Percentiles rank a stretch among this genome's conserved stretches.
These are phyloP conservation scores for Chrysogorgia sp. DNA, from an alignment of 92 coral and sea anemone species.

Conservation along the genomic window DNA sequence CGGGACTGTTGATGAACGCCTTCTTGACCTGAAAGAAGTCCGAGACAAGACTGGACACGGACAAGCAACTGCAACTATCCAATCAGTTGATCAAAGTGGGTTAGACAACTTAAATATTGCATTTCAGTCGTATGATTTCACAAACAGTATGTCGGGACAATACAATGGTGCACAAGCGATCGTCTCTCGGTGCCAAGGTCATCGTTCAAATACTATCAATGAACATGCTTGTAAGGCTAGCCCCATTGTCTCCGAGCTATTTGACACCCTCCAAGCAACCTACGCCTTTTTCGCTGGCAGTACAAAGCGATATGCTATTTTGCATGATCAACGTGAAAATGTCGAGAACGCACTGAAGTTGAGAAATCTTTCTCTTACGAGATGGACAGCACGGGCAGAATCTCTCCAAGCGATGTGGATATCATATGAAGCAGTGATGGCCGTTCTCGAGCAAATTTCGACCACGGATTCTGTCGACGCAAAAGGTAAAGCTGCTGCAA, in stretches of 20 bases:
- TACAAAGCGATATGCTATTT: slow-evolving; percentile 7
- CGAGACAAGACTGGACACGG: neutral
- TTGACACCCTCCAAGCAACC: neutral
- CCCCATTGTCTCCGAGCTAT: slow-evolving; percentile 7
- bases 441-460: neutral
- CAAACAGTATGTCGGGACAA: slow-evolving; percentile 6
- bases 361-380: slow-evolving; percentile 3
- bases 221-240: slow-evolving; percentile 17
- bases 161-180: slow-evolving; percentile 15
- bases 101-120: neutral
- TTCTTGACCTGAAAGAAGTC: slow-evolving; percentile 2
- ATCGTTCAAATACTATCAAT: slow-evolving; percentile 1
- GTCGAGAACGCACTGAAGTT: neutral
- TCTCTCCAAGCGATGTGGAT: slow-evolving; percentile 17
- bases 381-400: too few species aligned
- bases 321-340: slow-evolving; percentile 3
- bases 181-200: slow-evolving; percentile 9
- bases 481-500: slow-evolving; percentile 13
- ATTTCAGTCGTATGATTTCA: neutral
- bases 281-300: slow-evolving; percentile 12
- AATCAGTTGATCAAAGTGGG: neutral
- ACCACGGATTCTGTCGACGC: slow-evolving; percentile 5
- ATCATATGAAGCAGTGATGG: slow-evolving; percentile 3
- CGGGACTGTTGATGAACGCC: neutral
- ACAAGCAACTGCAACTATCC: neutral